These are phyloP conservation scores for Drosophila sucinea DNA, from an alignment of 1,140 invertebrate genomes.

Conservation along the genomic window DNA sequence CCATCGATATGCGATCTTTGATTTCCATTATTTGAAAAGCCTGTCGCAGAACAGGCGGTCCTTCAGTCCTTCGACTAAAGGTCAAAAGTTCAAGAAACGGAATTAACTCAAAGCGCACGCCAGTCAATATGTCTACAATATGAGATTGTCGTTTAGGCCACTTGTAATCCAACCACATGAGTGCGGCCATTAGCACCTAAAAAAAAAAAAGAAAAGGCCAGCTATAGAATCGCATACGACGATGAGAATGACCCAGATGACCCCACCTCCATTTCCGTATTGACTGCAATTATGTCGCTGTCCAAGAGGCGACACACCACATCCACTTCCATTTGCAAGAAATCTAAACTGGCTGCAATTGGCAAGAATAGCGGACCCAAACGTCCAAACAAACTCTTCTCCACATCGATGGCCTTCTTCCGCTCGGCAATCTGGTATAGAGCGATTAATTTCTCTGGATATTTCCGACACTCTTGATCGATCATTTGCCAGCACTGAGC, in stretches of 20 bases:
- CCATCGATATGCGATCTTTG: not conserved
- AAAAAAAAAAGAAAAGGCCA: not conserved
- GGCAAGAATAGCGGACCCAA: not conserved
- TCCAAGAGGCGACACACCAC: not conserved
- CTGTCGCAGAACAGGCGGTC: not conserved
- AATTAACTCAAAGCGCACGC: conserved; percentile 19
- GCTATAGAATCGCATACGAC: too few species aligned
- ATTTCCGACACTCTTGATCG: not conserved
- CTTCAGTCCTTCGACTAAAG: not conserved
- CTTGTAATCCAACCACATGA: conserved; percentile 14
- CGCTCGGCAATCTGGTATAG: not conserved
- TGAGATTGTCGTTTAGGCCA: conserved; percentile 16
- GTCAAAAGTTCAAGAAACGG: conserved; percentile 14
- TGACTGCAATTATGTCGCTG: conserved; percentile 10
- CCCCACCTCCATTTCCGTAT: conserved; percentile 38
- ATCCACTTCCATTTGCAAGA: not conserved
- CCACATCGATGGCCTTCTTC: not conserved
- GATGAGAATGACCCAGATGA: not conserved
- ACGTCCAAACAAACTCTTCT: not conserved
- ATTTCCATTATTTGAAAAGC: not conserved
- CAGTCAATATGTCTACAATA: not conserved
- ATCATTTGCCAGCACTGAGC: not conserved
- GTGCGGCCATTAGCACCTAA: conserved; percentile 8
- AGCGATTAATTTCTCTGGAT: not conserved
- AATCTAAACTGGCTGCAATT: conserved; percentile 13